Evolutionary conservation across 2,113 vertebrate species (phyloP), one percentile per base, ranked within the genome.

Genomic region (Myanophis thanlyinensis): DNA sequence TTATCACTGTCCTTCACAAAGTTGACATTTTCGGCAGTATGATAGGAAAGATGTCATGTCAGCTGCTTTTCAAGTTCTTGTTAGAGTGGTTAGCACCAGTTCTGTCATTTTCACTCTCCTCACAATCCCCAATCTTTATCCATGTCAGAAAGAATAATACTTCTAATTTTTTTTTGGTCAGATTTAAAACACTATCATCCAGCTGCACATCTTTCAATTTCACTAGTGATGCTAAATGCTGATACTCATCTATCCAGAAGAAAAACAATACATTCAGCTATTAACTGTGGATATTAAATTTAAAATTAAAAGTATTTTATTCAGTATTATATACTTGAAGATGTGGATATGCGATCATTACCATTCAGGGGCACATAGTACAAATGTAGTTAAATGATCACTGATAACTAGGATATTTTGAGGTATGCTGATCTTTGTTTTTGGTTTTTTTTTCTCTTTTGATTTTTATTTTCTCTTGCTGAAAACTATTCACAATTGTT

Each of bases 111-210:
- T 97, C 95, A 97, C 97, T 98, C 97, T 98, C 98, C 98, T 98
- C 98, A 98, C 97, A 96, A 96, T 94, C 96, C 96, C 96, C 97
- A 96, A 97, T 98, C 97, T 97, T 97, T 97, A 98, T 97, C 98
- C 98, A 96, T 98, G 98, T 99, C 98, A 98, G 97, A 98, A 98
- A 98, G 97, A 98, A 99, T 98, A 98, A 98, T 98, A 97, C 96
- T 97, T 97, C 96, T 49, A 56, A 95, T 67, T 89, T 92, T 53
- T 53, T 96, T 97, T 97, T 97, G 93, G 96, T 97, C 97, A 96
- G 95, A 97, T 95, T 96, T 95, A 96, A 98, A 96, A 93, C 90
- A 97, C 93, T 97, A 96, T 93, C 95, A 96, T 95, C 94, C 95
- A 97, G 95, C 94, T 96, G 93, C 93, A 96, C 95, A 95, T 95